These are phyloP conservation scores for Aethina tumida DNA, from an alignment of 1,140 invertebrate genomes.

Conservation along the genomic window DNA sequence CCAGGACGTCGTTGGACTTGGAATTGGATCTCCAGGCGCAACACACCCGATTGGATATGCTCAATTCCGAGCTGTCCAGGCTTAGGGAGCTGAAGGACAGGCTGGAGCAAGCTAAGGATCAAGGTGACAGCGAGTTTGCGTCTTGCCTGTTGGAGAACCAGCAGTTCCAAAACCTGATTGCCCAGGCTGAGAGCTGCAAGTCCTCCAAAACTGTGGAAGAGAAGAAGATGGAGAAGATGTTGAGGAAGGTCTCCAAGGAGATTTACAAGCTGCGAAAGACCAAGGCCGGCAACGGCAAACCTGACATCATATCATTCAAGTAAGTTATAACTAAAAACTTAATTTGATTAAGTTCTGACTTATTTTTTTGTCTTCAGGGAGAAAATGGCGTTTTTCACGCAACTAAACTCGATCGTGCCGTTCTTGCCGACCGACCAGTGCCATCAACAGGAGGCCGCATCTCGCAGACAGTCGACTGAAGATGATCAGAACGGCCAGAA, in stretches of 20 bases:
- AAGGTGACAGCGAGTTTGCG: constrained; percentile 68
- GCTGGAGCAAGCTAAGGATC: constrained; percentile 61
- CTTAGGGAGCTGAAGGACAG: constrained; percentile 70
- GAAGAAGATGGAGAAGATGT: constrained; percentile 66
- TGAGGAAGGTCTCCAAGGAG: constrained; percentile 78
- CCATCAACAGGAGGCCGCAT: constrained; percentile 19
- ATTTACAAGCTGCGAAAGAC: constrained; percentile 83
- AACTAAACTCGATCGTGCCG: constrained; percentile 65
- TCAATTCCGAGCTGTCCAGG: constrained; percentile 74
- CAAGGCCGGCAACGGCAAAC: constrained; percentile 78
- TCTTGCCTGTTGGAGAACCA: constrained; percentile 80
- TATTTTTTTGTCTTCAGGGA: constrained; percentile 53
- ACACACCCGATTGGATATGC: constrained; percentile 66
- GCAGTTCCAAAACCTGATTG: constrained; percentile 68
- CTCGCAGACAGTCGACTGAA: constrained; percentile 3
- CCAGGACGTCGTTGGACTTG: constrained; percentile 82
- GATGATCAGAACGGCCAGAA: constrained; percentile 8
- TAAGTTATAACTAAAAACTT: constrained; percentile 42
- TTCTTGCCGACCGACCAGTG: constrained; percentile 59
- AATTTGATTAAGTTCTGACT: neutral
- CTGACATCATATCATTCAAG: constrained; percentile 89
- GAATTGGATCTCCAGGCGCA: constrained; percentile 86
- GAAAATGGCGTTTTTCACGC: constrained; percentile 92
- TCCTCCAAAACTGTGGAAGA: constrained; percentile 59
- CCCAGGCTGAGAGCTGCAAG: constrained; percentile 49